Conservation (phyloP, 2,888 invertebrate species). For the Maniola hyperantus region DNA sequence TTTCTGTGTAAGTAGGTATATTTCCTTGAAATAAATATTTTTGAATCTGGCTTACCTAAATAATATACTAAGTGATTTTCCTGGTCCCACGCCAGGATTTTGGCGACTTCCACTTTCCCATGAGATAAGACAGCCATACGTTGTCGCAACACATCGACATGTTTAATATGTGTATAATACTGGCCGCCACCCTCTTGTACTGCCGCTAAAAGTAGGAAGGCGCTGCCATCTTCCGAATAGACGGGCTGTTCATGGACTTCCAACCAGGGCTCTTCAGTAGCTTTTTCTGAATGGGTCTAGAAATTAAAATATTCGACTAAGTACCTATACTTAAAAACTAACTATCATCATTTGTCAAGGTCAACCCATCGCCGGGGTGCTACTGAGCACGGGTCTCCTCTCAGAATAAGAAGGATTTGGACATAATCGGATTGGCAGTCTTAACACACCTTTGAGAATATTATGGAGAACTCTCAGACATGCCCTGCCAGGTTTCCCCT, state of each 20-base stretch:
- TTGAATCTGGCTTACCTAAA: conserved; percentile 65
- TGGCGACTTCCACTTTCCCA: conserved; percentile 91
- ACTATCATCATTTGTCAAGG: neutral
- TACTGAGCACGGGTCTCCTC: too few relatives aligned
- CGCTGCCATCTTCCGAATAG: conserved; percentile 92
- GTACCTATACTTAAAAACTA: neutral
- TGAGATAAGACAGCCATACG: conserved; percentile 93
- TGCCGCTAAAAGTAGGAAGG: conserved; percentile 90
- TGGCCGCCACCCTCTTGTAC: conserved; percentile 93
- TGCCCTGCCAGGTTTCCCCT: too few relatives aligned
- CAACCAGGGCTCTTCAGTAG: conserved; percentile 92
- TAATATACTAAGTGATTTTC: conserved; percentile 90
- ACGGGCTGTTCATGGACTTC: conserved; percentile 93
- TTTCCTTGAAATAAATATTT: neutral
- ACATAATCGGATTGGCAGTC: too few relatives aligned
- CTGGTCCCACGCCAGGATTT: conserved; percentile 93
- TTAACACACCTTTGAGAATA: too few relatives aligned
- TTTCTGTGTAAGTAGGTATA: too few relatives aligned
- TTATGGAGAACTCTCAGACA: too few relatives aligned
- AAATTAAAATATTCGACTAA: conserved; percentile 35
- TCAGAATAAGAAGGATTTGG: too few relatives aligned
- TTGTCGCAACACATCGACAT: conserved; percentile 91
- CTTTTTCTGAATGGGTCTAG: conserved; percentile 91
- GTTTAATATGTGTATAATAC: conserved; percentile 94
- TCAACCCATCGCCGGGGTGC: too few relatives aligned